Evolutionary conservation across 2,797 vertebrate species (phyloP).

Genomic region (Atherinosoma microstoma): DNA sequence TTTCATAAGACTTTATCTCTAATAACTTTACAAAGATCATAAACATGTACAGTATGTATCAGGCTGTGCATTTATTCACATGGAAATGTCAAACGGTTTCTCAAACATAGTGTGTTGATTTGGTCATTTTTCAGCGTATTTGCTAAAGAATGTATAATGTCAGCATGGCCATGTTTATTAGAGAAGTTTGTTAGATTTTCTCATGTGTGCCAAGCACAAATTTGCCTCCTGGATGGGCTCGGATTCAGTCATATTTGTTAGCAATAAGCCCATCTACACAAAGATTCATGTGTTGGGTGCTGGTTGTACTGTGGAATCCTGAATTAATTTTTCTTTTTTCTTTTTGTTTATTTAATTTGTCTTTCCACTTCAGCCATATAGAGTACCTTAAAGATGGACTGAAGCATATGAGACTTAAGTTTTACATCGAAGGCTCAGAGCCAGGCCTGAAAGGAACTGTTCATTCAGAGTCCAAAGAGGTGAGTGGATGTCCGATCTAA

Average conservation of each 20-base stretch:
- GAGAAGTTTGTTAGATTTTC: not conserved
- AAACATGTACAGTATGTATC: not conserved
- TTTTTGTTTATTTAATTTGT: not conserved
- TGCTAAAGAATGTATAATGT: too few species aligned
- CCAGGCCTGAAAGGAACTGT: slow-evolving; percentile 91
- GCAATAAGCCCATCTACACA: too few species aligned
- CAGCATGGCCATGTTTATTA: too few species aligned
- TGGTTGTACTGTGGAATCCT: not conserved
- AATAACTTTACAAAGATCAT: not conserved
- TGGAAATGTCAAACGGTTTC: too few species aligned
- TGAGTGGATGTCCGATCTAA: slow-evolving; percentile 14
- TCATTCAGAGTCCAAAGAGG: slow-evolving; percentile 93
- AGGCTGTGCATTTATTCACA: not conserved
- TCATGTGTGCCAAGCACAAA: not conserved
- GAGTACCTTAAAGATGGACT: slow-evolving; percentile 90
- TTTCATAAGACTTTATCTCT: not conserved
- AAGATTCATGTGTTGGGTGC: not conserved
- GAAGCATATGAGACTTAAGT: slow-evolving; percentile 91
- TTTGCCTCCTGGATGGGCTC: not conserved
- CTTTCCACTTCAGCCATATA: slow-evolving; percentile 82
- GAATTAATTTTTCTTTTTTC: not conserved
- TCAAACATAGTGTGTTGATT: not conserved
- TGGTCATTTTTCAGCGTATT: not conserved
- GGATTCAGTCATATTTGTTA: not conserved
- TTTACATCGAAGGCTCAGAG: slow-evolving; percentile 95